These are phyloP conservation scores for Parnassius glacialis DNA, from an alignment of 2,888 invertebrate genomes.

Conservation along the genomic window DNA sequence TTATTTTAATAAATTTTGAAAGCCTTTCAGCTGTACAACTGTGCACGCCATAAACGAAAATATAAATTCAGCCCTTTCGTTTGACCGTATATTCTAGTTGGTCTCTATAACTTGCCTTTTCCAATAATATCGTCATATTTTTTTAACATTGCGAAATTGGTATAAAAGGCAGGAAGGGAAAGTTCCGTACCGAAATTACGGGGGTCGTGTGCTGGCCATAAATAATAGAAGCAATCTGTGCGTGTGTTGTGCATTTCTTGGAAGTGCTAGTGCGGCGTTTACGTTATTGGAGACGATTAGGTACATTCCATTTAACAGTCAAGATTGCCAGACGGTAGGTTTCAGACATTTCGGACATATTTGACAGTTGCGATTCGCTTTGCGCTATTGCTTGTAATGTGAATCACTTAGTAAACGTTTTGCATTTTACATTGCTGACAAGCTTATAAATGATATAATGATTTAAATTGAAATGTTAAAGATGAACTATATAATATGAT, in stretches of 20 bases:
- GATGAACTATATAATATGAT: no score
- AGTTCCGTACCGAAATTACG: conserved; percentile 68
- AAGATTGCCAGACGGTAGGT: conserved; percentile 17
- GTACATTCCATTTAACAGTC: conserved; percentile 35
- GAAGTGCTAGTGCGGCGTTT: conserved; percentile 29
- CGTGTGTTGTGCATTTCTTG: conserved; percentile 39
- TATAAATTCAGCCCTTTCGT: conserved; percentile 62
- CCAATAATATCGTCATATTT: conserved; percentile 79
- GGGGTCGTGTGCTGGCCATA: conserved; percentile 67
- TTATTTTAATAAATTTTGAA: conserved; percentile 34
- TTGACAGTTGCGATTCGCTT: conserved; percentile 17
- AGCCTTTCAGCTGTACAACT: conserved; percentile 29
- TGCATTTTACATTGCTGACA: no score
- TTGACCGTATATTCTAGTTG: conserved; percentile 54
- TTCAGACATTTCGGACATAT: conserved; percentile 17
- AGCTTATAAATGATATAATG: no score
- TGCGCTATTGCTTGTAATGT: conserved; percentile 9
- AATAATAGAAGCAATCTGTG: conserved; percentile 77
- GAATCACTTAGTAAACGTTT: background rate
- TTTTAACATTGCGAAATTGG: conserved; percentile 75
- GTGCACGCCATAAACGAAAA: conserved; percentile 35
- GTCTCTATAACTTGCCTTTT: conserved; percentile 62
- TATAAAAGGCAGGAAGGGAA: conserved; percentile 69
- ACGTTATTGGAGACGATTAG: conserved; percentile 33
- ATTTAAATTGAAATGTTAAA: no score